Conservation (phyloP, 2,797 vertebrate species). For the Sebastes cheni region DNA sequence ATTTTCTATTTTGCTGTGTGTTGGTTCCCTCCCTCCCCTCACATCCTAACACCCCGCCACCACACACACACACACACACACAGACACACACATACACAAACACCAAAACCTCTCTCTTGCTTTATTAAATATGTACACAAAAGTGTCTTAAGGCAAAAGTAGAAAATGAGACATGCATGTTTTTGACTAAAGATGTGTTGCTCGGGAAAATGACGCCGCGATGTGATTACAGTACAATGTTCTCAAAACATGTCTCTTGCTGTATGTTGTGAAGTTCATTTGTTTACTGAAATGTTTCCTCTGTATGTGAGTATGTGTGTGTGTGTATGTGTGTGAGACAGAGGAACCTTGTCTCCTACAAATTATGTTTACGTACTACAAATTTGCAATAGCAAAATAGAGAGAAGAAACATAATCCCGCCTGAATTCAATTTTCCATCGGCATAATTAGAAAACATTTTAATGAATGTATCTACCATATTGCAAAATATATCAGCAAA, state of each 20-base stretch:
- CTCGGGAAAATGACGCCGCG: not conserved
- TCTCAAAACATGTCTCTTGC: not conserved
- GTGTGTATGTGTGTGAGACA: not conserved
- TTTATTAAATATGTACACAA: slow-evolving; percentile 56
- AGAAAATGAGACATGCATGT: not conserved
- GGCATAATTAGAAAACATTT: not conserved
- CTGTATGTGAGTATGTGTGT: not conserved
- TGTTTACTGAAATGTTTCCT: not conserved
- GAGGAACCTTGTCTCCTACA: not conserved
- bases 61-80: not conserved
- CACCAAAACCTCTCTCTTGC: not conserved
- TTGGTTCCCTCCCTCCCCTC: slow-evolving; percentile 11
- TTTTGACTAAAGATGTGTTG: slow-evolving; percentile 4
- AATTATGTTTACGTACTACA: not conserved
- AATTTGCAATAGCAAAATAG: not conserved
- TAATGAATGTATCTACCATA: not conserved
- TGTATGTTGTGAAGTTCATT: slow-evolving; percentile 1
- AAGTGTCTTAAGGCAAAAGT: slow-evolving; percentile 5
- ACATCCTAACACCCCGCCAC: not conserved
- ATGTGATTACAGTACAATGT: not conserved
- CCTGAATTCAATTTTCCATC: not conserved
- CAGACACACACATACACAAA: not conserved
- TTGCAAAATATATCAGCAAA: too few species aligned
- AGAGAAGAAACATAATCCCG: not conserved
- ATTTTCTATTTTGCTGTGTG: slow-evolving; percentile 74